Conservation (phyloP, 2,888 invertebrate genomes). For the Candidula unifasciata region DNA sequence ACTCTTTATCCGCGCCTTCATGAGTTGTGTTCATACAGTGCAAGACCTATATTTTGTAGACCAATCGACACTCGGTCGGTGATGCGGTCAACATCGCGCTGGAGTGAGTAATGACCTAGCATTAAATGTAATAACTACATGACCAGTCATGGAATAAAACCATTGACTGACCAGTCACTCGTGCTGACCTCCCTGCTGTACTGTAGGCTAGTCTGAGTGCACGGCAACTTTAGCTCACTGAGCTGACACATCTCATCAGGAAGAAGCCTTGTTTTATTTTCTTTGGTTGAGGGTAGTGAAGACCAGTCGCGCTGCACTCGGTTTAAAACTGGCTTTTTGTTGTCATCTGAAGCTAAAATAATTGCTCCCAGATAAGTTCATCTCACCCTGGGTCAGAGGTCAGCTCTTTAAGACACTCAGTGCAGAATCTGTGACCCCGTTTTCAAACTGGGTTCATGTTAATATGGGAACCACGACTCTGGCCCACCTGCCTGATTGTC, state of each 20-base stretch:
- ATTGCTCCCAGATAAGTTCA: not conserved
- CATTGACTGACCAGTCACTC: too few species aligned
- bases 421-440: not conserved
- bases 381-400: not conserved
- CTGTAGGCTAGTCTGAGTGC: not conserved
- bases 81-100: too few species aligned
- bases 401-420: not conserved
- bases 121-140: too few species aligned
- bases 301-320: not conserved
- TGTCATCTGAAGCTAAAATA: not conserved
- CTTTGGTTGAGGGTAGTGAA: not conserved
- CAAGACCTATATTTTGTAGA: too few species aligned
- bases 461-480: too few species aligned
- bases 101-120: too few species aligned
- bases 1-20: too few species aligned
- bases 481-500: too few species aligned
- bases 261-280: not conserved
- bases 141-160: too few species aligned
- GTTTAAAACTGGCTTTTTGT: not conserved
- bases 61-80: too few species aligned
- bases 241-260: not conserved
- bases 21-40: too few species aligned
- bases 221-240: not conserved
- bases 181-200: not conserved
- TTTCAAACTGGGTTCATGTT: not conserved